A percentile compares a stretch with the other conserved stretches of the same genome.
Conservation (phyloP, 2,113 vertebrate genomes). For the Turnix velox region DNA sequence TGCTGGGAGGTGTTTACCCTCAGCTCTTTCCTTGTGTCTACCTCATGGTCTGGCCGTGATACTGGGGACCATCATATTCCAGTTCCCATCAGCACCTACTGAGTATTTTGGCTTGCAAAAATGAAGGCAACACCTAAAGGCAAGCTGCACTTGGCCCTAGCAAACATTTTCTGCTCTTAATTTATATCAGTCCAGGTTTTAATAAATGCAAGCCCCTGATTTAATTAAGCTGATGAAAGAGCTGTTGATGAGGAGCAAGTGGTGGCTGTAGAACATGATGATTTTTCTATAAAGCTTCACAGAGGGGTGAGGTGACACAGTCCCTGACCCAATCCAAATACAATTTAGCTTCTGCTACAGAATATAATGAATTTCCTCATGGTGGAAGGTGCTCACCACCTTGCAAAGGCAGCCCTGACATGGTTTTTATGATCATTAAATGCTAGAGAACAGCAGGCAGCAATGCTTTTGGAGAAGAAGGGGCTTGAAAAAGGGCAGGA, state of each 20-base stretch:
- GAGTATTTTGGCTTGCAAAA: conserved; percentile 24
- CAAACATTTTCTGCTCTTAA: not conserved
- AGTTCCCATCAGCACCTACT: not conserved
- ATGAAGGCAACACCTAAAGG: not conserved
- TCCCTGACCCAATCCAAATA: not conserved
- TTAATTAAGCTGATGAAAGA: conserved; percentile 47
- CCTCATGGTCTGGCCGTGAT: not conserved
- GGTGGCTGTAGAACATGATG: not conserved
- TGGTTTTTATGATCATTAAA: not conserved
- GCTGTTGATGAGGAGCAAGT: conserved; percentile 20
- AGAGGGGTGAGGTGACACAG: not conserved
- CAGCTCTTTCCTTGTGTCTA: not conserved
- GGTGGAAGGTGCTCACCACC: not conserved
- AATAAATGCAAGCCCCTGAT: conserved; percentile 26
- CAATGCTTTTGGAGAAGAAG: not conserved
- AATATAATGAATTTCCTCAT: fast-evolving
- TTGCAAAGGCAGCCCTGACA: not conserved
- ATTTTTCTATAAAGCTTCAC: not conserved
- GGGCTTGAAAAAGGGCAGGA: not conserved
- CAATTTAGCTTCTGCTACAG: not conserved
- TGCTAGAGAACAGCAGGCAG: not conserved
- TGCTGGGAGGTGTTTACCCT: not conserved
- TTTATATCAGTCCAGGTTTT: conserved; percentile 15
- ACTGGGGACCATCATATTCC: not conserved
- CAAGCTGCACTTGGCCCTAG: not conserved